Percentiles rank a stretch among this genome's conserved stretches.
Conservation (phyloP, 2,888 invertebrate genomes). For the Harmothoe impar region DNA sequence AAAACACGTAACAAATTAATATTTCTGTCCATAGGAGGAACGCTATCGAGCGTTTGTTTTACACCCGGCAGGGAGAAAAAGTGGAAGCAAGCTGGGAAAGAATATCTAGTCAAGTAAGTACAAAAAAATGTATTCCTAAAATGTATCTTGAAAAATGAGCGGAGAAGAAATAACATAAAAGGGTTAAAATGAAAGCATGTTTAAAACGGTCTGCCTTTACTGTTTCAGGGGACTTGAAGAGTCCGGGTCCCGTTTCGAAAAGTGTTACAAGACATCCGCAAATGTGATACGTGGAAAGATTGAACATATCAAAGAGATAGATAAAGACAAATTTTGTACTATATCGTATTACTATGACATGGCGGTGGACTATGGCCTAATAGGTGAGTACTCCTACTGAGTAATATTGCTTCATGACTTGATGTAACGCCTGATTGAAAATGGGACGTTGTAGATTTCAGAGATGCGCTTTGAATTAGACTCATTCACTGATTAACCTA, state of each 20-base stretch:
- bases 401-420: too few relatives aligned
- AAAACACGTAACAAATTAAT: too few relatives aligned
- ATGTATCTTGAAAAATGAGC: too few relatives aligned
- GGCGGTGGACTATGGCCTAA: conserved; percentile 92
- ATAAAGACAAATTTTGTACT: conserved; percentile 88
- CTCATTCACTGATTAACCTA: too few relatives aligned
- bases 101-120: conserved; percentile 62
- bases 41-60: conserved; percentile 26
- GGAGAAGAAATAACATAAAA: too few relatives aligned
- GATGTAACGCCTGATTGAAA: too few relatives aligned
- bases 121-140: not conserved
- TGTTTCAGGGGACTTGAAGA: not conserved
- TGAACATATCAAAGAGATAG: conserved; percentile 86
- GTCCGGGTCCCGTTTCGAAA: not conserved
- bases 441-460: too few relatives aligned
- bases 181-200: conserved; percentile 8
- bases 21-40: conserved; percentile 33
- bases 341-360: conserved; percentile 98
- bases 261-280: conserved; percentile 68
- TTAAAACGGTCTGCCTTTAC: not conserved
- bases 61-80: not conserved
- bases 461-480: too few relatives aligned
- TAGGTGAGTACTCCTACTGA: conserved; percentile 86
- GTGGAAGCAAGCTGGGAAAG: conserved; percentile 44
- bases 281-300: conserved; percentile 67